Conservation (phyloP, 2,797 vertebrate species). For the Onychomys arenicola region DNA sequence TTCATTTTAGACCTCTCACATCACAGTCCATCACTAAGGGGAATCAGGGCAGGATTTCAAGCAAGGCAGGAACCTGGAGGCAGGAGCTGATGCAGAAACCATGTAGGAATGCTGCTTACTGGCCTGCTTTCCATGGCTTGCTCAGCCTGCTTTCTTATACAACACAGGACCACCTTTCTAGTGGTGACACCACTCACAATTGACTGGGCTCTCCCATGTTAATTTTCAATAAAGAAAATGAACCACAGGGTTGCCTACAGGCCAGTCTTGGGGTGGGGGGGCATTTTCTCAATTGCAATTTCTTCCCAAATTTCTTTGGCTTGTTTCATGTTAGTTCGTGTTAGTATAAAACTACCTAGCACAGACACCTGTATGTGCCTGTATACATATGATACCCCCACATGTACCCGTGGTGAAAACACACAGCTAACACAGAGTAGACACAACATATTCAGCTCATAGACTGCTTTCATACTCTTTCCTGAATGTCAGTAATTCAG, state of each 20-base stretch:
- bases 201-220: too few relatives aligned
- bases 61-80: background rate
- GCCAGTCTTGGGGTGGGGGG: background rate
- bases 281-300: background rate
- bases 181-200: background rate
- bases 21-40: background rate
- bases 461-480: background rate
- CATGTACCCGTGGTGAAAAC: background rate
- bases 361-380: background rate
- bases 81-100: background rate
- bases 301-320: background rate
- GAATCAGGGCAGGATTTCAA: background rate
- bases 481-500: conserved; percentile 26
- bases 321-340: background rate
- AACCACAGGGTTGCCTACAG: background rate
- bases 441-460: background rate
- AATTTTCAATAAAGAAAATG: background rate
- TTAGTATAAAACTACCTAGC: background rate
- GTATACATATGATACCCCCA: background rate
- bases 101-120: background rate
- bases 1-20: background rate
- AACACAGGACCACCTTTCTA: background rate
- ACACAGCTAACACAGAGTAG: background rate
- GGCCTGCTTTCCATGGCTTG: background rate
- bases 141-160: background rate